phyloP scores from a whole-genome alignment of 1,140 invertebrate species.

The Pemphigus obesinymphae region DNA sequence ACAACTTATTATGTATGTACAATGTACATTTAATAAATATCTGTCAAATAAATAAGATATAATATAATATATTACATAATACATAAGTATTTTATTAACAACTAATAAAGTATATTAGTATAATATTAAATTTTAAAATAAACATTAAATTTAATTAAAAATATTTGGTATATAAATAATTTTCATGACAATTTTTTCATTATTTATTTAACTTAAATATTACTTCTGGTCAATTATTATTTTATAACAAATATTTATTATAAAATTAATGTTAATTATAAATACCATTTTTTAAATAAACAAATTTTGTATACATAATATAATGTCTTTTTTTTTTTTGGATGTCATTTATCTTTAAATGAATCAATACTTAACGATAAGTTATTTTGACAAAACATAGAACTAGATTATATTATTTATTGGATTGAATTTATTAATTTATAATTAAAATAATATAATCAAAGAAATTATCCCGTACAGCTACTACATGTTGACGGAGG shows the following conservation, averaged over 20 bases:
- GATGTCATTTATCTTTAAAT: neutral
- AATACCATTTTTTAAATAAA: neutral
- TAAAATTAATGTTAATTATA: neutral
- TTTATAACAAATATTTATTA: neutral
- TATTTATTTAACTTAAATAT: neutral
- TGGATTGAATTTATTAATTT: neutral
- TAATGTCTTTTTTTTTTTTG: neutral
- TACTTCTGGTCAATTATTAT: neutral
- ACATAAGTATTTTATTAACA: neutral
- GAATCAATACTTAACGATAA: neutral
- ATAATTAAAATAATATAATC: neutral
- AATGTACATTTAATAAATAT: neutral
- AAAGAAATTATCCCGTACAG: constrained; percentile 2
- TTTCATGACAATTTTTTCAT: too few relatives aligned
- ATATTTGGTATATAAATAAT: too few relatives aligned
- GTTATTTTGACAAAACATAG: neutral
- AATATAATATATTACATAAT: too few relatives aligned
- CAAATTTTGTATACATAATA: neutral
- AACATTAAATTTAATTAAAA: too few relatives aligned
- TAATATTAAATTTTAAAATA: neutral
- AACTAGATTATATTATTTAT: neutral
- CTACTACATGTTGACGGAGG: constrained; percentile 34
- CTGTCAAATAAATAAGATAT: neutral
- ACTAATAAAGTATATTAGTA: neutral
- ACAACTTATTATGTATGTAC: too few relatives aligned